These are phyloP conservation scores for Sesamia nonagrioides DNA, from an alignment of 1,140 invertebrate genomes.

Conservation along the genomic window DNA sequence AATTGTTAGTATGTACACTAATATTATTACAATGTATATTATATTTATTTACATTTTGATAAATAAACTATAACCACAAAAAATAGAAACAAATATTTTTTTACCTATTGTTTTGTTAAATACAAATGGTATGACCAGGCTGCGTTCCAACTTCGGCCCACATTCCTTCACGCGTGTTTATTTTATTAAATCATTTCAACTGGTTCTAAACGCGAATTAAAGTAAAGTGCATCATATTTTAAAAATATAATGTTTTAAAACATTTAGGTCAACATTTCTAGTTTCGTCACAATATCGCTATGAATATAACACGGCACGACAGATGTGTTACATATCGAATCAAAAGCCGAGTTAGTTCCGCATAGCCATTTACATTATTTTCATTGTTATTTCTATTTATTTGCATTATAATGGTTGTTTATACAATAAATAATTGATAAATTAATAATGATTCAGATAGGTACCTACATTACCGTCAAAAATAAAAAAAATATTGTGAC, in stretches of 20 bases:
- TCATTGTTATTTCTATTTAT: constrained; percentile 32
- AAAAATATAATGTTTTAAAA: constrained; percentile 54
- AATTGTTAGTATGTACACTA: no score
- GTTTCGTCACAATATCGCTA: constrained; percentile 51
- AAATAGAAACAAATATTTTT: neutral
- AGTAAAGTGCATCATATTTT: constrained; percentile 52
- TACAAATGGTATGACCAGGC: constrained; percentile 52
- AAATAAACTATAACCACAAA: no score
- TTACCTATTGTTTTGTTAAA: constrained; percentile 46
- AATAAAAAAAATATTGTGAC: no score
- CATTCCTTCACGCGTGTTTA: constrained; percentile 73
- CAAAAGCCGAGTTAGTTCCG: constrained; percentile 26
- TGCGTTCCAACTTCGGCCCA: constrained; percentile 69
- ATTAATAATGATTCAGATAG: constrained; percentile 3
- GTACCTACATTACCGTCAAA: constrained; percentile 15
- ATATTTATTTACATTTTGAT: no score
- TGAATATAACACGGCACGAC: constrained; percentile 32
- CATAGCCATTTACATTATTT: neutral
- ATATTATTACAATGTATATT: no score
- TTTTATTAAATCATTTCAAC: constrained; percentile 64
- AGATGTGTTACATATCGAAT: constrained; percentile 33
- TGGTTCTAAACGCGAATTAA: constrained; percentile 48
- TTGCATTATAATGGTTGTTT: constrained; percentile 33
- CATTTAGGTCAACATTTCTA: constrained; percentile 53
- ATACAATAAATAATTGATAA: constrained; percentile 10